Conservation (phyloP, 2,797 vertebrate genomes). For the Urophycis tenuis region DNA sequence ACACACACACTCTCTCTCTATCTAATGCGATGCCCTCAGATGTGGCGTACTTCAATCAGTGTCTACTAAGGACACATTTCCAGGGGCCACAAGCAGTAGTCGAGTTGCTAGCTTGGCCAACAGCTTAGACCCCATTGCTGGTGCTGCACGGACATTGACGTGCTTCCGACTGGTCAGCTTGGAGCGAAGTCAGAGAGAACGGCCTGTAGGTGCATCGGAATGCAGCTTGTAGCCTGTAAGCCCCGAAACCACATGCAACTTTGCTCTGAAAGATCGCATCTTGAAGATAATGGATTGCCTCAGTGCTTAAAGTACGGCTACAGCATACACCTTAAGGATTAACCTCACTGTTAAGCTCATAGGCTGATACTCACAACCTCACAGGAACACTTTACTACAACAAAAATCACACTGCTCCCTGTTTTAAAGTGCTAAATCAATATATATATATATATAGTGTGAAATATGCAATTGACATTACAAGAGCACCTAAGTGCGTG, state of each 20-base stretch:
- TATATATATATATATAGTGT: no score
- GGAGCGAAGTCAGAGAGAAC: constrained; percentile 11
- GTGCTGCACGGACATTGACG: constrained; percentile 1
- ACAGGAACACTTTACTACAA: neutral
- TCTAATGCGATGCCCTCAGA: constrained; percentile 18
- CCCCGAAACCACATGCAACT: neutral
- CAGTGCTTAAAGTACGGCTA: neutral
- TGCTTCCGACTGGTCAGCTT: neutral
- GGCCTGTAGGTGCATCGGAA: neutral
- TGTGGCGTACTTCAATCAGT: constrained; percentile 36
- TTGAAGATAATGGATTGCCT: neutral
- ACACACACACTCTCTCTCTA: no score
- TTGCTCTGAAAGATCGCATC: neutral
- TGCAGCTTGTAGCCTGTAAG: neutral
- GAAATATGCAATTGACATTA: neutral
- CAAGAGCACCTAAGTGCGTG: constrained; percentile 2
- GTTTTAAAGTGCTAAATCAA: neutral
- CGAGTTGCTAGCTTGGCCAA: constrained; percentile 41
- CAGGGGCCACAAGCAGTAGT: constrained; percentile 32
- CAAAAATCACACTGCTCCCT: no score
- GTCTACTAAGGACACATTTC: constrained; percentile 43
- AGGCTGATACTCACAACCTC: neutral
- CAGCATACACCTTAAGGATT: neutral
- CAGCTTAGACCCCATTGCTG: constrained; percentile 20
- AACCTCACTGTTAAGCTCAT: neutral